Base-by-base conservation (phyloP, 2,888 invertebrate species). In the Galerucella nymphaeae region DNA sequence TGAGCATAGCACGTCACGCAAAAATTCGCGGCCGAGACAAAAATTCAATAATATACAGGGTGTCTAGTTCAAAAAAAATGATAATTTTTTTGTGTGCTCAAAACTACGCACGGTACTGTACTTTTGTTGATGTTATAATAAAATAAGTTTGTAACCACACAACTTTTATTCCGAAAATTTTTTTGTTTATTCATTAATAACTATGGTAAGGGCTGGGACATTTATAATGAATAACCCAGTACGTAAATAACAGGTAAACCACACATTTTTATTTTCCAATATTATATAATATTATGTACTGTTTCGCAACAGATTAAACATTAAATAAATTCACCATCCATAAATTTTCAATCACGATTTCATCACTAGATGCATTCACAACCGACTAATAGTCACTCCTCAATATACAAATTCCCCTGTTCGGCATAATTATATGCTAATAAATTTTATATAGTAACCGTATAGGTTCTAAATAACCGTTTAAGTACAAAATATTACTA, bases 381-480 rank as follows among this genome's bases (percentile, higher is more conserved):
- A 68, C 68, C 16, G 45, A 50, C 55, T 20, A 20, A 42, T 20
- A 66, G 68, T 68, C 68, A 68, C 61, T 68, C 61, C 68, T 50
- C 50, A 38, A 61, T 16, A 58, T n/a, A 68, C 61, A 68, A 68
- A 68, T 68, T 68, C 30, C 45, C 61, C 61, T 50, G 30, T 68
- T 68, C 48, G n/a, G 50, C 48, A 68, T 68, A 68, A 68, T 68
- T 68, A 68, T 50, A 68, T 50, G 68, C 30, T 61, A 68, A 68
- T 68, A 38, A 45, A 50, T 16, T 41, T 48, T 59, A 61, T 61
- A 68, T 68, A 50, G 68, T 23, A 48, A 68, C 61, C 14, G 48
- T 50, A 23, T 23, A 68, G 68, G 59, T 18, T 68, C 14, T 68
- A 68, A 50, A 68, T 68, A 61, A 68, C 16, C 42, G 42, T 10